Percentiles rank a stretch among this genome's conserved stretches.
These are phyloP conservation scores for Limnothrissa miodon DNA, from an alignment of 2,113 vertebrate genomes.

Conservation along the genomic window DNA sequence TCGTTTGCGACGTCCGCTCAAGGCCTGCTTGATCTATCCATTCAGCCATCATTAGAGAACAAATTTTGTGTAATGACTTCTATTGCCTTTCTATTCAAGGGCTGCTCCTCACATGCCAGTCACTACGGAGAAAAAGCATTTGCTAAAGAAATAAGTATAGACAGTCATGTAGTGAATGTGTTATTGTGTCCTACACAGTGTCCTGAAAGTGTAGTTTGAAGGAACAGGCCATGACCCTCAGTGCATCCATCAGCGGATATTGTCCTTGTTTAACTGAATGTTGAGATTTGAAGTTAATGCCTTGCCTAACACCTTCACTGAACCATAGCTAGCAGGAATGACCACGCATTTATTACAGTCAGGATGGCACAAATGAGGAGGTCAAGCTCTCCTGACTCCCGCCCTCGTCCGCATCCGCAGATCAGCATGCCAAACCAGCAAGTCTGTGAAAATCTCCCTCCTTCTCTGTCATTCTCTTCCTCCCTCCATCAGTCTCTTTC, in stretches of 20 bases:
- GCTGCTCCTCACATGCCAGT: too few relatives aligned
- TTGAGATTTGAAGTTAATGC: not conserved
- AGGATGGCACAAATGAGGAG: not conserved
- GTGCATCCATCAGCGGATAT: not conserved
- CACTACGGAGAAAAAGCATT: too few relatives aligned
- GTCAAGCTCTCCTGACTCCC: not conserved
- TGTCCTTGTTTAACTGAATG: not conserved
- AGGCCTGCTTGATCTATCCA: constrained; percentile 1
- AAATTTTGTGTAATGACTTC: not conserved
- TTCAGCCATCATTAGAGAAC: not conserved
- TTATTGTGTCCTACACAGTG: too few relatives aligned
- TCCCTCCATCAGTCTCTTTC: not conserved
- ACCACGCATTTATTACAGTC: not conserved
- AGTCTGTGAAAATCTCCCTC: not conserved
- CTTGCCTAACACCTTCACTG: not conserved
- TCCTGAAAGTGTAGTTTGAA: not conserved
- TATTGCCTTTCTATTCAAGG: too few relatives aligned
- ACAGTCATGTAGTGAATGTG: not conserved
- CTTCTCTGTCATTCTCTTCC: not conserved
- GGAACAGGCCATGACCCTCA: not conserved
- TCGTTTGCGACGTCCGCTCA: not conserved
- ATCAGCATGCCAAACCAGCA: not conserved
- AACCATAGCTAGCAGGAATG: not conserved
- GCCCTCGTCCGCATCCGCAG: not conserved
- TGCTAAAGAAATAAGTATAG: too few relatives aligned